Percentiles rank a stretch among this genome's conserved stretches.
These are phyloP conservation scores for Eueremaeus valkanovi DNA, from an alignment of 2,888 invertebrate genomes.

Conservation along the genomic window DNA sequence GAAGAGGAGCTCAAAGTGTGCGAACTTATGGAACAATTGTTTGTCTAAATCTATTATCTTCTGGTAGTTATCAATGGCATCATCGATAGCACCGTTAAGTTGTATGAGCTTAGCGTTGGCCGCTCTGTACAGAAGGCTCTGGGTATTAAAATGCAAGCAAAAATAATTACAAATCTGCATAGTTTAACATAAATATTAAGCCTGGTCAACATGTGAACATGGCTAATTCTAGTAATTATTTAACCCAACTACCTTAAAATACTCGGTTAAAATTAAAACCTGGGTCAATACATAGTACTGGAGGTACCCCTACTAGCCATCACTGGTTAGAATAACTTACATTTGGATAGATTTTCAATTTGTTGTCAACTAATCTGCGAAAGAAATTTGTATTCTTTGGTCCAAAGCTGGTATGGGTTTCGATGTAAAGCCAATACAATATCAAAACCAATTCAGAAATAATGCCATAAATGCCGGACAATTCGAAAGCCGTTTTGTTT, in stretches of 20 bases:
- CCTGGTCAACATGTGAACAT: not conserved
- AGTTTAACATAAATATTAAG: not conserved
- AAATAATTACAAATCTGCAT: not conserved
- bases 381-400: conserved; percentile 35
- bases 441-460: conserved; percentile 31
- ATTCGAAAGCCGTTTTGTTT: conserved; percentile 32
- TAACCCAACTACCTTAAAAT: too few relatives aligned
- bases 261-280: not conserved
- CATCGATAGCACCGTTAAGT: conserved; percentile 6
- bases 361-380: conserved; percentile 19
- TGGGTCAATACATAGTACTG: too few relatives aligned
- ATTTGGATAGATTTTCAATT: conserved; percentile 28
- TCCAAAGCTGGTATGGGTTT: conserved; percentile 36
- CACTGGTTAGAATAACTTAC: not conserved
- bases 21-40: conserved; percentile 37
- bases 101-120: conserved; percentile 35
- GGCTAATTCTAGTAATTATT: too few relatives aligned
- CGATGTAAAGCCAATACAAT: conserved; percentile 37
- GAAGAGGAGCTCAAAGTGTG: conserved; percentile 38
- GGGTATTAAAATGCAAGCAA: not conserved
- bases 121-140: conserved; percentile 36
- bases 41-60: conserved; percentile 16
- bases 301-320: too few relatives aligned
- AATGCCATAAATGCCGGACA: conserved; percentile 34
- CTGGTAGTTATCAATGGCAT: conserved; percentile 20